Evolutionary conservation across 1,140 invertebrate genomes (phyloP), one percentile per base, ranked within the genome.

Genomic region (Acromyrmex echinatior): DNA sequence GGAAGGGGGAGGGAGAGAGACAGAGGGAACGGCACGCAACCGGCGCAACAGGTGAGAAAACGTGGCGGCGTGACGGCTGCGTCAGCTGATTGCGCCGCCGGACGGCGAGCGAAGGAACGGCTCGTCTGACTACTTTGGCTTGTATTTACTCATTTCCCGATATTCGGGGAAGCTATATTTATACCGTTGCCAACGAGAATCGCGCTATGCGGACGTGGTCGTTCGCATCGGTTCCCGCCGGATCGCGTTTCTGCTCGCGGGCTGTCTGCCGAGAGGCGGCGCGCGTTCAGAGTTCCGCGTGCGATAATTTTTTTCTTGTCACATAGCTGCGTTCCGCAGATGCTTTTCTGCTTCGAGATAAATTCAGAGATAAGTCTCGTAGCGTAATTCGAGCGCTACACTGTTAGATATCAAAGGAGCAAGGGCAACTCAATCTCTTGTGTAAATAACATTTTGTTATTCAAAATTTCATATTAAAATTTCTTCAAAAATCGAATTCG

Each of bases 1-100:
- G 56, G 56, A 5, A 21, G 56, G 7, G 35, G 16, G 31, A 58
- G 7, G 14, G 53, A 21, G 4, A 56, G 51, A 53, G 70, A 73
- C 16, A 12, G 62, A 35, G 25, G 9, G 9, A 45, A 10, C 45
- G 45, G 4, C 70, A 58, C 58, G 74, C 58, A 78, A 78, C 76
- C 63, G 76, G 76, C 58, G 58, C 76, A 78, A 78, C 76, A 78
- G 76, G 76, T 78, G 58, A 78, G 58, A 49, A 39, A 77, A 62
- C 74, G 16, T 45, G 21, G 35, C 56, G 16, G 39, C 9, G 39
- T 45, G 39, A 56, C 74, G 6, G 74, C 56, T 21, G 21, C 74
- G 25, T 77, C 56, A 77, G 73, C 73, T 76, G 73, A 74, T 68
- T 35, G 66, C 60, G 60, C 0, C 60, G 5, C 66, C 31, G 18